These are phyloP conservation scores for Pristis pectinata DNA, from an alignment of 2,797 vertebrate genomes.

Conservation along the genomic window DNA sequence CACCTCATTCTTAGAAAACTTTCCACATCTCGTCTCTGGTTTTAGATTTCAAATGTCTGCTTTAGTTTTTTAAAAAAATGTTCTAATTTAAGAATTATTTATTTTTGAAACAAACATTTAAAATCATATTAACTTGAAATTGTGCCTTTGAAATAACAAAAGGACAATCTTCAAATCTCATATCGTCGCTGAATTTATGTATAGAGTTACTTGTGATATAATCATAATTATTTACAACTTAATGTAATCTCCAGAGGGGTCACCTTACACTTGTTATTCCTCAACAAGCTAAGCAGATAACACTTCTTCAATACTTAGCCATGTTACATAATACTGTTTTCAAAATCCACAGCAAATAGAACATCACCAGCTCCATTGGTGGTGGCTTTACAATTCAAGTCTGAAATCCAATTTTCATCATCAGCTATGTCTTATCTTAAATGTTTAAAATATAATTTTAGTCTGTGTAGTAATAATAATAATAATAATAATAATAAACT, in stretches of 20 bases:
- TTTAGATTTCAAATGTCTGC: background rate
- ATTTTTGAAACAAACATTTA: background rate
- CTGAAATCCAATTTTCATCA: background rate
- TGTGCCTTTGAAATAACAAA: constrained; percentile 9
- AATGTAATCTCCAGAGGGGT: background rate
- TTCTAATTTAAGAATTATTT: background rate
- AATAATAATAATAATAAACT: background rate
- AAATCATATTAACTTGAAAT: constrained; percentile 19
- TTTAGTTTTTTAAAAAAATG: constrained; percentile 17
- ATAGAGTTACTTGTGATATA: background rate
- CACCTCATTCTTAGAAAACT: background rate
- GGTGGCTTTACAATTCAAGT: background rate
- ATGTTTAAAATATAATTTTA: background rate
- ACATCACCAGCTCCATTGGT: background rate
- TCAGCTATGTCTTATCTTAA: background rate
- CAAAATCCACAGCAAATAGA: background rate
- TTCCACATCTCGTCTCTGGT: background rate
- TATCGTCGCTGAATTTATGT: background rate
- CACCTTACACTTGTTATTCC: background rate
- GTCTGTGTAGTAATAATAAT: too few relatives aligned
- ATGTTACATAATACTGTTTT: background rate
- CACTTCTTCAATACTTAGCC: background rate
- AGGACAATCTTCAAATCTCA: constrained; percentile 4
- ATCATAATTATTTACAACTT: constrained; percentile 24
- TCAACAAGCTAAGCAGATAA: background rate